These are phyloP conservation scores for Osmerus mordax DNA, from an alignment of 2,113 vertebrate genomes.

Conservation along the genomic window DNA sequence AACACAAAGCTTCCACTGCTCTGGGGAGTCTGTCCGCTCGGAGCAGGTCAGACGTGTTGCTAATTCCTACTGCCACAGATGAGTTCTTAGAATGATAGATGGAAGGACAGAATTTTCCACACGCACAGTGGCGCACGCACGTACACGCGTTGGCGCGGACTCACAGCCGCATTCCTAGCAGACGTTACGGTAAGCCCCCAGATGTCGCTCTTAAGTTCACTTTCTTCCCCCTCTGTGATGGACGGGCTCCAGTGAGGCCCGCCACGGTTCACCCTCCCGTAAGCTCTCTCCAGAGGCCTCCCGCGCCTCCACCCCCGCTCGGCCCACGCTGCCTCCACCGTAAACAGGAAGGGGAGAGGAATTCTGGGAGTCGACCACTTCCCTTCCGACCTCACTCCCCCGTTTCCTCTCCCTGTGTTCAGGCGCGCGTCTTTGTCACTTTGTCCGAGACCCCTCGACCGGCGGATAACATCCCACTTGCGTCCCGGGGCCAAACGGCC, in stretches of 20 bases:
- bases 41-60: neutral
- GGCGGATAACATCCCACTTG: neutral
- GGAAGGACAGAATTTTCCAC: conserved; percentile 32
- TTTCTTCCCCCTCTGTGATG: neutral
- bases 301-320: neutral
- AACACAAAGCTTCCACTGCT: neutral
- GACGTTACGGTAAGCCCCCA: conserved; percentile 40
- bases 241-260: too few relatives aligned
- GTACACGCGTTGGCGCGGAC: conserved; percentile 34
- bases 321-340: conserved; percentile 4
- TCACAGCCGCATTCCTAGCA: conserved; percentile 42
- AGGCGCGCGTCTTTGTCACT: neutral
- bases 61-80: conserved; percentile 25
- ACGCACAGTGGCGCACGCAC: too few relatives aligned
- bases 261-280: neutral
- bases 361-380: conserved; percentile 36
- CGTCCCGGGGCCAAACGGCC: neutral
- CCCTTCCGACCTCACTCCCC: conserved; percentile 17
- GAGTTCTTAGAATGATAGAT: conserved; percentile 25
- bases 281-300: conserved; percentile 38
- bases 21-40: too few relatives aligned
- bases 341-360: conserved; percentile 65
- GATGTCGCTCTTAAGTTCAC: conserved; percentile 44
- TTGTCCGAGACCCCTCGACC: neutral
- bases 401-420: neutral